phyloP scores from a whole-genome alignment of 2,113 vertebrate species.

The Microtus ochrogaster region DNA sequence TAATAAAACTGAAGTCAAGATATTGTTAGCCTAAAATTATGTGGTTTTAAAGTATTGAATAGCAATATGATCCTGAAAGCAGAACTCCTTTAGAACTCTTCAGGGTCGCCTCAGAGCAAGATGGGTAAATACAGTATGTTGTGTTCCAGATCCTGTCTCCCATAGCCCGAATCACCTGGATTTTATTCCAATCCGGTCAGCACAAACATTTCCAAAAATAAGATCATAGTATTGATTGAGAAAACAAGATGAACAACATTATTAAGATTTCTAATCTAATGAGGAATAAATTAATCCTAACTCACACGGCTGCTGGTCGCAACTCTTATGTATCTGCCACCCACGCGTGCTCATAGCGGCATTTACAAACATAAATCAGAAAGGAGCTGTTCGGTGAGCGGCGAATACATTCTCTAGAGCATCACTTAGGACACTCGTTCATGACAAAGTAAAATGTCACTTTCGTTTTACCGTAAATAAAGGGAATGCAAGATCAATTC shows the following conservation, averaged over 20 bases:
- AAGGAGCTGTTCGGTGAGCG: slow-evolving; percentile 77
- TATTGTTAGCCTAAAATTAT: not conserved
- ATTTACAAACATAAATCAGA: slow-evolving; percentile 80
- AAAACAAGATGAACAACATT: not conserved
- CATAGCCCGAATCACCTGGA: not conserved
- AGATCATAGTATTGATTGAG: not conserved
- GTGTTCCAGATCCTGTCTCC: not conserved
- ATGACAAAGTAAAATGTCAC: slow-evolving; percentile 83
- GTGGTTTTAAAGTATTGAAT: not conserved
- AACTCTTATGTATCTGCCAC: not conserved
- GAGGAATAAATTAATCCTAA: not conserved
- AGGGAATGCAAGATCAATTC: slow-evolving; percentile 79
- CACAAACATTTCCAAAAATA: not conserved
- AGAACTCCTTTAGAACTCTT: not conserved
- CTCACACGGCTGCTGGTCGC: not conserved
- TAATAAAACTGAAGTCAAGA: not conserved
- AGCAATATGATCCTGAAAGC: not conserved
- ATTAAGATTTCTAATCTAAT: not conserved
- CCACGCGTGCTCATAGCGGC: slow-evolving; percentile 31
- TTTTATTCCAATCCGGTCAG: not conserved
- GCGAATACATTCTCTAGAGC: slow-evolving; percentile 82
- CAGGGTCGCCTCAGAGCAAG: not conserved
- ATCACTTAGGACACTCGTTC: slow-evolving; percentile 81
- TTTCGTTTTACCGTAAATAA: slow-evolving; percentile 88
- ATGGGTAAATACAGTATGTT: not conserved